Conservation (phyloP, 1,140 invertebrate genomes). For the Zaprionus ornatus region DNA sequence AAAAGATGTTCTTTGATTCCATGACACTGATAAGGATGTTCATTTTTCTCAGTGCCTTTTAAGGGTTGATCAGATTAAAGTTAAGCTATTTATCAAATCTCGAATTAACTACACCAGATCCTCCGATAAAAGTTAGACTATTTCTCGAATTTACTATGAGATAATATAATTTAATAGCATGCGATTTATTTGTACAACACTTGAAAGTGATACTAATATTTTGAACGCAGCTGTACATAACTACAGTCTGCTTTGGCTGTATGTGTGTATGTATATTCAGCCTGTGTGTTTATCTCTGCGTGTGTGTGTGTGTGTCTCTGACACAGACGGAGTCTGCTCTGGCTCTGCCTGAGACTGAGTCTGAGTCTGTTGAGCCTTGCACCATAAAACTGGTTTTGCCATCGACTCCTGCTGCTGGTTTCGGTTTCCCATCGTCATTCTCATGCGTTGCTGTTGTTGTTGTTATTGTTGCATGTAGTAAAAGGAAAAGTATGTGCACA, state of each 20-base stretch:
- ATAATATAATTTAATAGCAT: neutral
- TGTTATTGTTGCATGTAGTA: constrained; percentile 46
- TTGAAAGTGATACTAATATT: constrained; percentile 42
- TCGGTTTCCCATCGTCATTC: constrained; percentile 45
- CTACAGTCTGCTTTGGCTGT: neutral
- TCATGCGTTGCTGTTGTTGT: constrained; percentile 32
- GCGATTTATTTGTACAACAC: neutral
- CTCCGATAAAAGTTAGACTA: neutral
- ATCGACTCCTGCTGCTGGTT: constrained; percentile 50
- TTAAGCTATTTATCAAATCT: too few relatives aligned
- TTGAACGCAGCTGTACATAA: constrained; percentile 14
- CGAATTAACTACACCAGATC: neutral
- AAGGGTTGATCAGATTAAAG: neutral
- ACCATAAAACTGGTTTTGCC: constrained; percentile 65
- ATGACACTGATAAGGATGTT: neutral
- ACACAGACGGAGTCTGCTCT: constrained; percentile 15
- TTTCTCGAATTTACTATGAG: neutral
- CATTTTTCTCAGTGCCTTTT: too few relatives aligned
- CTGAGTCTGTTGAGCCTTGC: constrained; percentile 60
- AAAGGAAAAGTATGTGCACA: constrained; percentile 59
- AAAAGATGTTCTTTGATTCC: neutral
- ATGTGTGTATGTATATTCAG: neutral
- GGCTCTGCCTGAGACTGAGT: constrained; percentile 39
- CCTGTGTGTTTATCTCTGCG: constrained; percentile 23
- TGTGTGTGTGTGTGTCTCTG: constrained; percentile 9